Evolutionary conservation across 30 jellyfish, hydroid and myxozoan species (phyloP).

Genomic region (Turritopsis dohrnii): DNA sequence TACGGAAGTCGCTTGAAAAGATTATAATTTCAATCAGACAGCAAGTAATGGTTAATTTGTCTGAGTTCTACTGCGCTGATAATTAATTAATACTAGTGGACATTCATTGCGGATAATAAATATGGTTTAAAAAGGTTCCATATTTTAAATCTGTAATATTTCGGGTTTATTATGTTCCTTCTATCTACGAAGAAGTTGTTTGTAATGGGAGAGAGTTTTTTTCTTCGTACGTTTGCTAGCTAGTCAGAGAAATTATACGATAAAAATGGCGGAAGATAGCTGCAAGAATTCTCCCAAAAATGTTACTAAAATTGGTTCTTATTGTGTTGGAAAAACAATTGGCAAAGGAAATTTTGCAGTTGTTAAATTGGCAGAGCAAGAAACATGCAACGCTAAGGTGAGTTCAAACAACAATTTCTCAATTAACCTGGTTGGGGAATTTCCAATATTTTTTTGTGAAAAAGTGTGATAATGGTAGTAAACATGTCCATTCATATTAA

Average conservation of each 20-base stretch:
- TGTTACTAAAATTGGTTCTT: slow-evolving; percentile 59
- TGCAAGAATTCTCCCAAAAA: slow-evolving; percentile 12
- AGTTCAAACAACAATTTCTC: slow-evolving; percentile 1
- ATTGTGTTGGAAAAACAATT: slow-evolving; percentile 82
- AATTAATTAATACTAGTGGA: neutral
- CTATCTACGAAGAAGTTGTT: neutral
- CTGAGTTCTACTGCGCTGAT: neutral
- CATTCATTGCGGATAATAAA: neutral
- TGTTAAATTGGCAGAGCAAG: slow-evolving; percentile 86
- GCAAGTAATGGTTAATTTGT: neutral
- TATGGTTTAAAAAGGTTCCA: neutral
- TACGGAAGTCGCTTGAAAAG: neutral
- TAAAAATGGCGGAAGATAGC: slow-evolving; percentile 11
- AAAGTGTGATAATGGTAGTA: neutral
- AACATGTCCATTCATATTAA: too few species aligned
- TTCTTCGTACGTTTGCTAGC: neutral
- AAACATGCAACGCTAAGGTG: slow-evolving; percentile 78
- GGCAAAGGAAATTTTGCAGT: slow-evolving; percentile 99
- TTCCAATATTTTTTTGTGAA: neutral
- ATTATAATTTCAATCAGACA: neutral
- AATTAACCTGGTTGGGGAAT: neutral
- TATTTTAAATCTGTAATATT: neutral
- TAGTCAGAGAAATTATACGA: neutral
- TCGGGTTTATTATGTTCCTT: neutral
- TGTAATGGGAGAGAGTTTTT: neutral